Percentiles rank a stretch among this genome's conserved stretches.
Evolutionary conservation across 2,113 vertebrate genomes (phyloP).

Genomic region (Podilymbus podiceps): DNA sequence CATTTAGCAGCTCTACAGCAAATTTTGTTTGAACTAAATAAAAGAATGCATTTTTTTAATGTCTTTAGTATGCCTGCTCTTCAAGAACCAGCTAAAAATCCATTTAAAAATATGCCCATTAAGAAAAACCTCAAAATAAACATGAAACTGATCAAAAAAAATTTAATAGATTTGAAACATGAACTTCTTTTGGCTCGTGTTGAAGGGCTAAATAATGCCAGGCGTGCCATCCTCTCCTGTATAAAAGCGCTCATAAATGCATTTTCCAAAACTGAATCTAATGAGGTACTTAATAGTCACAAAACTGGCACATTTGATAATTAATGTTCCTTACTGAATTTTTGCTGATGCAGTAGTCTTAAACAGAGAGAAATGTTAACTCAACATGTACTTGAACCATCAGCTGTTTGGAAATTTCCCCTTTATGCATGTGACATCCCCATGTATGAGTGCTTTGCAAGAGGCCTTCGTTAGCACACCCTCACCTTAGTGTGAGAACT

Average conservation of each 20-base stretch:
- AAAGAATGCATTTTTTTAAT: neutral
- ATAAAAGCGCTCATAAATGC: slow-evolving; percentile 59
- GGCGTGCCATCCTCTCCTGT: neutral
- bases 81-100: neutral
- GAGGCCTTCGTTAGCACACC: neutral
- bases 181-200: neutral
- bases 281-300: slow-evolving; percentile 77
- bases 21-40: neutral
- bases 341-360: slow-evolving; percentile 68
- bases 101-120: neutral
- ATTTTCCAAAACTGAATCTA: slow-evolving; percentile 75
- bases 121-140: neutral
- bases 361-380: slow-evolving; percentile 62
- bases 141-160: neutral
- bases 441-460: neutral
- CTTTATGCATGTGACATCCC: neutral
- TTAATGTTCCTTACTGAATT: slow-evolving; percentile 77
- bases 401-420: slow-evolving; percentile 42
- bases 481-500: neutral
- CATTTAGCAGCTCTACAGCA: slow-evolving; percentile 32
- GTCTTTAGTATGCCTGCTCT: neutral
- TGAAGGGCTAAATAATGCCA: slow-evolving; percentile 46
- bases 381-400: slow-evolving; percentile 45
- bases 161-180: neutral
- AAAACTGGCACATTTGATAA: slow-evolving; percentile 79